A percentile compares a stretch with the other conserved stretches of the same genome.
These are phyloP conservation scores for Pogonognathellus flavescens DNA, from an alignment of 1,140 invertebrate genomes.

Conservation along the genomic window DNA sequence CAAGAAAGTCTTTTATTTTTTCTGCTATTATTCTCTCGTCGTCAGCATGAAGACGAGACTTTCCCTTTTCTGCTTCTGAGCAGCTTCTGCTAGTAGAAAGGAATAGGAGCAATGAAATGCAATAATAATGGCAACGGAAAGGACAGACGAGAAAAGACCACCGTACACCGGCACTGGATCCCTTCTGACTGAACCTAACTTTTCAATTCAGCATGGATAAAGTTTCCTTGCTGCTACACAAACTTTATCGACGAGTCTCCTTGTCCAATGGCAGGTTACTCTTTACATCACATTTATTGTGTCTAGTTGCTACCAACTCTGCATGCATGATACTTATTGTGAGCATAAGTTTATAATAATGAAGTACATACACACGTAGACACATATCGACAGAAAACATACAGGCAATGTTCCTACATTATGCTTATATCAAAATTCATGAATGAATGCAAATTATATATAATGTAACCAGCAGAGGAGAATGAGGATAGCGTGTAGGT, in stretches of 20 bases:
- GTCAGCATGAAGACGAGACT: neutral
- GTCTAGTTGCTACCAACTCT: neutral
- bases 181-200: slow-evolving; percentile 17
- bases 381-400: neutral
- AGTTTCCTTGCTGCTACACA: neutral
- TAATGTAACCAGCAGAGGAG: too few species aligned
- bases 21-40: too few species aligned
- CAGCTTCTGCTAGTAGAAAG: neutral
- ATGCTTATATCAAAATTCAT: neutral
- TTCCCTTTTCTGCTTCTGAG: slow-evolving; percentile 26
- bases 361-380: neutral
- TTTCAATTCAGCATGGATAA: neutral
- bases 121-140: neutral
- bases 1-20: neutral
- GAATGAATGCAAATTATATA: too few species aligned
- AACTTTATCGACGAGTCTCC: neutral
- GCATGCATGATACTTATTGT: too few species aligned
- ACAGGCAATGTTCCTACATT: neutral
- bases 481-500: too few species aligned
- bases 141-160: neutral
- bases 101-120: neutral
- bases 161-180: slow-evolving; percentile 3
- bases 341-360: neutral
- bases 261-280: slow-evolving; percentile 5
- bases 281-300: slow-evolving; percentile 3